Base-by-base conservation (phyloP, 2,797 vertebrate genomes). In the Anguilla anguilla region DNA sequence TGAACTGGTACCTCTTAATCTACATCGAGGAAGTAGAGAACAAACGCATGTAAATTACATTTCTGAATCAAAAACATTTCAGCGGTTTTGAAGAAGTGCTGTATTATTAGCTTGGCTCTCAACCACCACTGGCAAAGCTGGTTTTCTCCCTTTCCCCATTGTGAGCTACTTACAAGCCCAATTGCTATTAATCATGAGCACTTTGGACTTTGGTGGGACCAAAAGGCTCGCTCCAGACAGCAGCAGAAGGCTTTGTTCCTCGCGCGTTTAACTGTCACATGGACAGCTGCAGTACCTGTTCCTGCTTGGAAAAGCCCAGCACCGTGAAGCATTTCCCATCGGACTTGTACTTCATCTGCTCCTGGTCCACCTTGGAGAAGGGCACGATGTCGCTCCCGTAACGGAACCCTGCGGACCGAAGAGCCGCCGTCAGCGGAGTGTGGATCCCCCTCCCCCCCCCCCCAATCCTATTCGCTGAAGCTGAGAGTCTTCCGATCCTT, bases 311-410 rank as follows among this genome's bases (percentile, higher is more conserved):
- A 91, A 99, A 99, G 89, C 98, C 99, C 81, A 99, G 94, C 81
- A 99, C 96, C 87, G 97, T 95, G 91, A 99, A 99, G 92, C 97
- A 97, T 92, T 99, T 99, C 57, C 95, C 97, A 88, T 98, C 97
- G 0, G 96, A 96, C 94, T 97, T 98, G 92, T 99, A 99, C 92
- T 97, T 99, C 98, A 99, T 99, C 94, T 99, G 98, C 0, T 99
- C 98, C 92, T 99, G 97, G 92, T 99, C 99, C 88, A 99, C 96
- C 95, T 98, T 98, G 85, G 98, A 98, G 94, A 99, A 99, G 35
- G 99, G 99, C 90, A 99, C 91, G 51, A 99, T 99, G 93, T 99
- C 98, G 85, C 97, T 99, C 74, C 99, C 99, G 69, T 99, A 99
- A 88, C 97, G 96, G 91, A 97, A 99, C 89, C 98, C 99, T 99